Evolutionary conservation across 2,888 invertebrate genomes (phyloP).

Genomic region (Metellina segmentata): DNA sequence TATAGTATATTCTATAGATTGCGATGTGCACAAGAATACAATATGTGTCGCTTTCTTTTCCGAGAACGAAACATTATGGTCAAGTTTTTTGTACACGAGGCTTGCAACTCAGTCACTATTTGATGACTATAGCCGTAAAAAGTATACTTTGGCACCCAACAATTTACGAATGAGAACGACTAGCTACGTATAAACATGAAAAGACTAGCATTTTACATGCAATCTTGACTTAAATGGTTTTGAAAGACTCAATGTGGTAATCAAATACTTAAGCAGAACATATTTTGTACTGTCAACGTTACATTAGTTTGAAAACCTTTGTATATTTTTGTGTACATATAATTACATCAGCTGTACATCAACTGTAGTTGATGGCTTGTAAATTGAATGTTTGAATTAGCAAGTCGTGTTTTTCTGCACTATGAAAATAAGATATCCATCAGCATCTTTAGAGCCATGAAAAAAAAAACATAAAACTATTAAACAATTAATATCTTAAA

Average conservation of each 20-base stretch:
- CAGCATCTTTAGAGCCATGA: no score
- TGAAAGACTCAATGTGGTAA: not conserved
- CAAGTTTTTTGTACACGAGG: conserved; percentile 6
- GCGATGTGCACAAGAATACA: conserved; percentile 6
- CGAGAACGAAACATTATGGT: conserved; percentile 5
- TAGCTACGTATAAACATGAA: conserved; percentile 58
- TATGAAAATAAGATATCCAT: no score
- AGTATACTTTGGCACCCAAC: conserved; percentile 45
- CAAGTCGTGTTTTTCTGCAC: no score
- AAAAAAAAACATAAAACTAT: no score
- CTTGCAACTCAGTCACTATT: conserved; percentile 7
- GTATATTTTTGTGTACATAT: no score
- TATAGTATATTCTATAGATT: conserved; percentile 9
- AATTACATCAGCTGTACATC: no score
- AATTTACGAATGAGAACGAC: conserved; percentile 43
- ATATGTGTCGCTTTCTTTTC: not conserved
- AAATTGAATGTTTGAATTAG: no score
- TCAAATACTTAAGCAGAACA: not conserved
- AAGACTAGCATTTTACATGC: conserved; percentile 53
- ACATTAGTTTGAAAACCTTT: not conserved
- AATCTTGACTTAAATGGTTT: conserved; percentile 25
- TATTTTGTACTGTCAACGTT: not conserved
- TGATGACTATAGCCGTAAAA: conserved; percentile 46
- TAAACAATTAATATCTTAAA: no score
- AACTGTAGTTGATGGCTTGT: no score